Percentiles rank a stretch among this genome's conserved stretches.
Conservation (phyloP, 2,797 vertebrate genomes). For the Hippocampus kuda region DNA sequence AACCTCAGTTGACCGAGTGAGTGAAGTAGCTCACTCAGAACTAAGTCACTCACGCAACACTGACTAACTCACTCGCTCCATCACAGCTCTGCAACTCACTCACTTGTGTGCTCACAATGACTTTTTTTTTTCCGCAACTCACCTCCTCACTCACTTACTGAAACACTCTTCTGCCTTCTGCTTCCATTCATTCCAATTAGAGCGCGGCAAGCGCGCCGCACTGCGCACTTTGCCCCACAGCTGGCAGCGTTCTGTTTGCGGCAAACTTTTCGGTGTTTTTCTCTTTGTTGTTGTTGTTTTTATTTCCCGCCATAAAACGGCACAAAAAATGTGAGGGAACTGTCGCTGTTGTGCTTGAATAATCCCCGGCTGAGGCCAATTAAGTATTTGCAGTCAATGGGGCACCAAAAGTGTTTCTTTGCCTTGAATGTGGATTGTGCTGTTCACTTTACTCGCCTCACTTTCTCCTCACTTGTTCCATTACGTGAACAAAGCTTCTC, state of each 20-base stretch:
- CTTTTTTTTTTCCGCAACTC: neutral
- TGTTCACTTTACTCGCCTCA: conserved; percentile 17
- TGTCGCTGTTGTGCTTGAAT: conserved; percentile 19
- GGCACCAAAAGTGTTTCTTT: conserved; percentile 15
- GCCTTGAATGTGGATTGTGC: conserved; percentile 1
- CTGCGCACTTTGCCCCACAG: neutral
- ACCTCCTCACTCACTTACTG: conserved; percentile 6
- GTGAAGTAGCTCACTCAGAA: too few relatives aligned
- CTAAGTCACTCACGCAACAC: too few relatives aligned
- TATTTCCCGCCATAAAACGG: neutral
- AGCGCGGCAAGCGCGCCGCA: conserved; percentile 11
- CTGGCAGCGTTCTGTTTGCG: neutral
- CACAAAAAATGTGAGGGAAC: conserved; percentile 27
- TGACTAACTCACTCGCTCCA: neutral
- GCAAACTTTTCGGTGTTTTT: conserved; percentile 1
- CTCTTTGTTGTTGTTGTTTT: conserved; percentile 5
- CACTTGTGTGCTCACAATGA: neutral
- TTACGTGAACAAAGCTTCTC: conserved; percentile 16
- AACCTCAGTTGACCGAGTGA: too few relatives aligned
- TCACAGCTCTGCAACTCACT: neutral
- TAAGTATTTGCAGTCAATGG: conserved; percentile 27
- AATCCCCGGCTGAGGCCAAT: conserved; percentile 25
- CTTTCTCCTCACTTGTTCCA: conserved; percentile 19
- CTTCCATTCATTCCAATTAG: conserved; percentile 37
- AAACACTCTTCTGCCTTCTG: conserved; percentile 15